phyloP scores from a whole-genome alignment of 2,888 invertebrate genomes.

The Oegoconia quadripuncta region DNA sequence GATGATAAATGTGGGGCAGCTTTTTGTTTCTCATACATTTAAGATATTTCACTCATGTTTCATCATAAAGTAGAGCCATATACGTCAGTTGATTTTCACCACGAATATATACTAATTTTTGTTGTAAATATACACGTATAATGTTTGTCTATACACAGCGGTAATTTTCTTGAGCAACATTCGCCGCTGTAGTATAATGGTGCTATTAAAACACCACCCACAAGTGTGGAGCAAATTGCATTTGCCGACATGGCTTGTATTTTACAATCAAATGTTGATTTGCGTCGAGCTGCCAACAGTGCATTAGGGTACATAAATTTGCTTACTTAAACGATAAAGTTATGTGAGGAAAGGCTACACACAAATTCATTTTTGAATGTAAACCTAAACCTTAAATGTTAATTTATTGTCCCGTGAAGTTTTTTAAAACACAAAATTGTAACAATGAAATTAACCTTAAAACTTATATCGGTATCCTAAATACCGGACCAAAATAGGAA shows the following conservation, averaged over 20 bases:
- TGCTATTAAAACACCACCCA: constrained; percentile 74
- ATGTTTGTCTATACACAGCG: constrained; percentile 47
- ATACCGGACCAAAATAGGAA: constrained; percentile 26
- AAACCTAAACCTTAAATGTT: constrained; percentile 50
- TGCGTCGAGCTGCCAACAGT: constrained; percentile 62
- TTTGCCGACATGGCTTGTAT: constrained; percentile 66
- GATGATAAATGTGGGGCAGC: too few relatives aligned
- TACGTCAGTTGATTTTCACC: constrained; percentile 20
- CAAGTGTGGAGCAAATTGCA: constrained; percentile 71
- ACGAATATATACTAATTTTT: constrained; percentile 9
- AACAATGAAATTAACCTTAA: constrained; percentile 29
- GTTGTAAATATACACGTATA: constrained; percentile 22
- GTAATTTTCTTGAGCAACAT: constrained; percentile 69
- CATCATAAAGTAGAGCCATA: neutral
- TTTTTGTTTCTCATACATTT: too few relatives aligned
- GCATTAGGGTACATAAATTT: constrained; percentile 71
- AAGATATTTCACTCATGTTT: too few relatives aligned
- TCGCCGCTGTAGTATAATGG: constrained; percentile 62
- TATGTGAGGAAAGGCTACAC: constrained; percentile 51
- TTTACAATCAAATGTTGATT: constrained; percentile 75
- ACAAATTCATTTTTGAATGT: constrained; percentile 53
- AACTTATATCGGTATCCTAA: constrained; percentile 27
- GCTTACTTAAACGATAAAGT: constrained; percentile 64
- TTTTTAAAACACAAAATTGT: too few relatives aligned
- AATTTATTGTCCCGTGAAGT: constrained; percentile 47